phyloP scores from a whole-genome alignment of 2,113 vertebrate species.

The Hyla sarda region DNA sequence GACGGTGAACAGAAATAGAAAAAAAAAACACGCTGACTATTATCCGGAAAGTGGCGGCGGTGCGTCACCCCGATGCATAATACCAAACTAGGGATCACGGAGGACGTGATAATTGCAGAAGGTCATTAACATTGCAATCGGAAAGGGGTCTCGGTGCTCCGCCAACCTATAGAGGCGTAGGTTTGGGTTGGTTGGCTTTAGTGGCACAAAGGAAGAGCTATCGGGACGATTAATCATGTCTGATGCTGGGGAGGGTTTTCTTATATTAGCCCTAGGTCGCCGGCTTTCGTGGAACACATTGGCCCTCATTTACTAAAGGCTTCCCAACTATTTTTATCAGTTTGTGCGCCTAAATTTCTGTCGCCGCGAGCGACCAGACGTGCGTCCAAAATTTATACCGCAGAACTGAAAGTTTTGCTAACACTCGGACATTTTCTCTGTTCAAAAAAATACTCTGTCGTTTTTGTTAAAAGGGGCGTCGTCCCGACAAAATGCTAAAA shows the following conservation, averaged over 20 bases:
- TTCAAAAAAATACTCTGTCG: too few species aligned
- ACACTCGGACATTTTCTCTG: too few species aligned
- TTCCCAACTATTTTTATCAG: too few species aligned
- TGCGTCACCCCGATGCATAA: neutral
- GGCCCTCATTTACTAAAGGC: too few species aligned
- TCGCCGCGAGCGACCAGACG: too few species aligned
- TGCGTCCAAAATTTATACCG: too few species aligned
- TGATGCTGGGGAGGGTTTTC: neutral
- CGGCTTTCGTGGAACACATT: conserved; percentile 20
- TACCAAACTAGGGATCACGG: neutral
- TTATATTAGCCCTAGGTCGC: conserved; percentile 31
- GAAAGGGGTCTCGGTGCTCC: neutral
- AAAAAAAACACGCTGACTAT: conserved; percentile 2
- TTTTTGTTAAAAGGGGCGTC: too few species aligned
- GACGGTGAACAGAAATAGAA: conserved; percentile 38
- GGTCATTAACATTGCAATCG: neutral
- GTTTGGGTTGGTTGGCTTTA: neutral
- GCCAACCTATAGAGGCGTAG: neutral
- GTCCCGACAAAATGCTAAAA: too few species aligned
- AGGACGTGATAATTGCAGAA: neutral
- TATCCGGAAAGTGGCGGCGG: neutral
- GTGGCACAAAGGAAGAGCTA: neutral
- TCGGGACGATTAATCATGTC: neutral
- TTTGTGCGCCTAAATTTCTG: too few species aligned
- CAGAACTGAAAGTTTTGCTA: too few species aligned